Conservation (phyloP, 2,888 invertebrate genomes). For the Sinhomidia bicolor region DNA sequence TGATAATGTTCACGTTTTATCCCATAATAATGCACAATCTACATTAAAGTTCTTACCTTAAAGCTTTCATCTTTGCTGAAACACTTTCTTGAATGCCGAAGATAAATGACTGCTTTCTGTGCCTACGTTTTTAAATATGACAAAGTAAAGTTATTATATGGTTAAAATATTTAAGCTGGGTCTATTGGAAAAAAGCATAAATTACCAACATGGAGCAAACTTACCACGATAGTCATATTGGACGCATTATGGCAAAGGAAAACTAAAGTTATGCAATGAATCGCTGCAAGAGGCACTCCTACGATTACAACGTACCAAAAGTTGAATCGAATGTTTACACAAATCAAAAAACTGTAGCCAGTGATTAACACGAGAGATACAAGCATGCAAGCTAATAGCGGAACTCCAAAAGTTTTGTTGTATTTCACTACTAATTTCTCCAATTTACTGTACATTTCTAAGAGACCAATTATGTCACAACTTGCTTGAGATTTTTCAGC, state of each 20-base stretch:
- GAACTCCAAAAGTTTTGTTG: slow-evolving; percentile 53
- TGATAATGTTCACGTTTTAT: no score
- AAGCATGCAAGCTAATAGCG: slow-evolving; percentile 44
- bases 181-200: no score
- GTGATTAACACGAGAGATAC: slow-evolving; percentile 47
- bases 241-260: slow-evolving; percentile 44
- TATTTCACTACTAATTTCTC: slow-evolving; percentile 50
- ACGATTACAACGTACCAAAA: slow-evolving; percentile 41
- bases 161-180: neutral
- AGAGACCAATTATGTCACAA: neutral
- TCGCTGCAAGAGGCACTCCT: neutral
- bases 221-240: slow-evolving; percentile 48
- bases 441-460: slow-evolving; percentile 58
- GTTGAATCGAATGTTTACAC: slow-evolving; percentile 30
- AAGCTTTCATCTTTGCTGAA: neutral
- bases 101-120: slow-evolving; percentile 30
- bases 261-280: slow-evolving; percentile 31
- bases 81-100: neutral
- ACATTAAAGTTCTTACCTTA: slow-evolving; percentile 1
- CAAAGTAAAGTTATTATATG: neutral
- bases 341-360: slow-evolving; percentile 40
- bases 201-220: no score
- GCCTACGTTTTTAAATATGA: slow-evolving; percentile 19
- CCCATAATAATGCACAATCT: no score
- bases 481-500: neutral